Base-by-base conservation (phyloP, 1,140 invertebrate genomes). In the Gerris buenoi region DNA sequence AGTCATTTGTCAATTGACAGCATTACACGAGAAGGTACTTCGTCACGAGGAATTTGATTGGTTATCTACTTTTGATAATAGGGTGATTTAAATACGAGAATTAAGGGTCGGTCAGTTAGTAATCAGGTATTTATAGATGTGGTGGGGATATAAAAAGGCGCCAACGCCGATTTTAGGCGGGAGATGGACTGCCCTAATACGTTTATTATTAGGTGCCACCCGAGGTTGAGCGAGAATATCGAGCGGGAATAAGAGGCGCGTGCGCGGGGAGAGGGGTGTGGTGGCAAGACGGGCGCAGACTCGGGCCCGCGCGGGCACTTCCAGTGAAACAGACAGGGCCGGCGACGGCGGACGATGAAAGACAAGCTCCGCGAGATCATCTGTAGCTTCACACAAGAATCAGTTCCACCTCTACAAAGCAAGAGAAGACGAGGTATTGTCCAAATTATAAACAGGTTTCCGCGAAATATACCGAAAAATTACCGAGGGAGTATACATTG, bases 301-400 rank as follows among this genome's bases (percentile, higher is more conserved):
- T 46, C 33, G 18, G 18, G 5, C 5, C 33, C 33, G 33, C 33
- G n/a, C n/a, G n/a, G n/a, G n/a, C n/a, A 56, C 46, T 5, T 25
- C 58, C 58, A 60, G 58, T 60, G 23, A 25, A 22, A 60, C 58
- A 5, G 5, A 22, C 15, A 25, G 15, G 23, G 58, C 58, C 58
- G 58, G 58, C 58, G 23, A 60, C 58, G 58, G 58, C 58, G 58
- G 58, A 60, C 58, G 58, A 60, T 60, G 58, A 60, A 60, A 60
- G 58, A 60, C 58, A 60, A 60, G 58, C 23, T 60, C 5, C 58
- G 58, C 15, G 58, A 60, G 58, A 60, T 60, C 15, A 22, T 60
- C 58, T 60, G 58, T 60, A 60, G 23, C 58, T 60, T 60, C 58
- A 60, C 58, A 22, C 15, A 22, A 60, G 58, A 60, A 25, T 15